Evolutionary conservation across 2,113 vertebrate species (phyloP).

Genomic region (Laticauda laticaudata): DNA sequence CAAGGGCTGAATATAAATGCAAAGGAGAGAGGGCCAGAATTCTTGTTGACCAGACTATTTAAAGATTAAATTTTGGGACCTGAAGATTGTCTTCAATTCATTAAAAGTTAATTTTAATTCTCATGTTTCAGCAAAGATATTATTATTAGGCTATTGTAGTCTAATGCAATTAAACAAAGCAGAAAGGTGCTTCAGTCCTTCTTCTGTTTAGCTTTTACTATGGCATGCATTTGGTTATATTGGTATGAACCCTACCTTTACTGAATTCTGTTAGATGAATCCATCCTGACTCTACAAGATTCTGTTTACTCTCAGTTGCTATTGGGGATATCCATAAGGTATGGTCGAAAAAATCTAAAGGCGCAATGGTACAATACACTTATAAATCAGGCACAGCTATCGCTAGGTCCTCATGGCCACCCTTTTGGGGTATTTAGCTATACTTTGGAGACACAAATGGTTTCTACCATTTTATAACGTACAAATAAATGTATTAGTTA

Average conservation of each 20-base stretch:
- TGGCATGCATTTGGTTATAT: not conserved
- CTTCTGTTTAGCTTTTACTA: not conserved
- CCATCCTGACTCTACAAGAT: not conserved
- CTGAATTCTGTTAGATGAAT: not conserved
- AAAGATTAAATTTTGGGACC: not conserved
- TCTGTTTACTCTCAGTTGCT: not conserved
- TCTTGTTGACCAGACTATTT: not conserved
- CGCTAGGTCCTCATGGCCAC: not conserved
- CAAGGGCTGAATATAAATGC: not conserved
- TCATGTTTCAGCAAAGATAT: not conserved
- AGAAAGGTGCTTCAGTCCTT: not conserved
- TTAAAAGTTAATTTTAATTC: not conserved
- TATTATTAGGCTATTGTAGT: not conserved
- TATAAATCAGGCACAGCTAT: not conserved
- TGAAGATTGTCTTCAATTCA: not conserved
- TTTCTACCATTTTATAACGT: not conserved
- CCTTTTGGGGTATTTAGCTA: not conserved
- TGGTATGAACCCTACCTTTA: not conserved
- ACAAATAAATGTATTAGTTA: not conserved
- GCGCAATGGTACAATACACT: not conserved
- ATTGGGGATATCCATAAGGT: not conserved
- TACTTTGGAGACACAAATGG: not conserved
- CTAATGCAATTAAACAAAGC: not conserved
- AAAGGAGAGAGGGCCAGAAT: not conserved
- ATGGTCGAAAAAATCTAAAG: not conserved